These are phyloP conservation scores for Eupithecia inturbata DNA, from an alignment of 2,888 invertebrate genomes.

Conservation along the genomic window DNA sequence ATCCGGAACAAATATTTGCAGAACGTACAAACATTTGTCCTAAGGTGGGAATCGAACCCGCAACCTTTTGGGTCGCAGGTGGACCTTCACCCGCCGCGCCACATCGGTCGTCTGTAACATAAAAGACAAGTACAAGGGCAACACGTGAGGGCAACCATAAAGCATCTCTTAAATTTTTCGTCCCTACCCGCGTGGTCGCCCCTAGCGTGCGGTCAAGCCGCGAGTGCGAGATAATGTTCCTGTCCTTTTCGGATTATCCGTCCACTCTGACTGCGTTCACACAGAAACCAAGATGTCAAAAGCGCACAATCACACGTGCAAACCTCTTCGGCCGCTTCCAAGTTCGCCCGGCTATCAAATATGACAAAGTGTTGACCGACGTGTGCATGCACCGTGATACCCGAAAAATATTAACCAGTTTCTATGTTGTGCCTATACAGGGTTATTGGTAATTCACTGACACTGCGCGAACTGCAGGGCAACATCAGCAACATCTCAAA, in stretches of 20 bases:
- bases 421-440: too few relatives aligned
- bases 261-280: slow-evolving; percentile 36
- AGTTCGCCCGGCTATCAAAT: background rate
- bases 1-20: too few relatives aligned
- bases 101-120: too few relatives aligned
- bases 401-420: too few relatives aligned
- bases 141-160: slow-evolving; percentile 8
- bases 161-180: slow-evolving; percentile 20
- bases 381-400: background rate
- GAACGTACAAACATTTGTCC: too few relatives aligned
- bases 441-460: too few relatives aligned
- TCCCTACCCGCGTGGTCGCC: slow-evolving; percentile 10
- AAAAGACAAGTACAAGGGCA: background rate
- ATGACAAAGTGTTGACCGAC: background rate
- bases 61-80: too few relatives aligned
- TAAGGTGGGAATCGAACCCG: too few relatives aligned
- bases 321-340: background rate
- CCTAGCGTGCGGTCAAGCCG: slow-evolving; percentile 38
- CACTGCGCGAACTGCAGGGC: too few relatives aligned
- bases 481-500: too few relatives aligned
- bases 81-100: too few relatives aligned
- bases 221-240: slow-evolving; percentile 49
- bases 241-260: slow-evolving; percentile 58
- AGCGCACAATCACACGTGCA: background rate
- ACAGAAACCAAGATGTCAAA: background rate